Base-by-base conservation (phyloP, 2,888 invertebrate genomes). In the Platypus cylindrus region DNA sequence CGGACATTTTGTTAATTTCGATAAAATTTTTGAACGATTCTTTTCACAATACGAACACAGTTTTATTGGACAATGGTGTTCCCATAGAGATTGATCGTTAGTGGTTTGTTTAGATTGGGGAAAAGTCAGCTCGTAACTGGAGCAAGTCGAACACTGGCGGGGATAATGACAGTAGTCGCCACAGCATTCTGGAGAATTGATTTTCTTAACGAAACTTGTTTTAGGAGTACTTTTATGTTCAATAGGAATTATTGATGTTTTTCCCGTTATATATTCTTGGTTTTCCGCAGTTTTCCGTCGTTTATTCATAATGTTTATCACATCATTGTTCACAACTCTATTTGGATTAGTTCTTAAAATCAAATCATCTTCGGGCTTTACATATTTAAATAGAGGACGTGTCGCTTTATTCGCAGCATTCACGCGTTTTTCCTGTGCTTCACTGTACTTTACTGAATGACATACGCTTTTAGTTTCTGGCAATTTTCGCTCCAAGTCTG, bases 401-500 rank as follows among this genome's bases (percentile, higher is more conserved):
- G 30, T 24, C n/a, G 31, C 30, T 24, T 29, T 28, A 23, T 33
- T 39, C 7, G 12, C 5, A 13, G 29, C 25, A 23, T 18, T 32
- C 25, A 27, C 23, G 11, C 17, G 16, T n/a, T n/a, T n/a, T 17
- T 38, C 36, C 16, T 45, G 40, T 41, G 47, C 45, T 45, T 26
- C 37, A 38, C 51, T 52, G 36, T 45, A 53, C 2, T 28, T 47
- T 8, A 50, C 27, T 1, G 51, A 50, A 40, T 54, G 54, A 32
- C 54, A 54, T 9, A 54, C 54, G n/a, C n/a, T n/a, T 41, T 40
- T 49, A 30, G 45, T 45, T 2, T 48, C 41, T 27, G 37, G 33
- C 4, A 34, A 30, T 18, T 41, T 44, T 40, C 37, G 45, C n/a
- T n/a, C n/a, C n/a, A n/a, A n/a, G n/a, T n/a, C n/a, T 5, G 35